These are phyloP conservation scores for Nemopilema nomurai DNA, from an alignment of 30 jellyfish, hydroid and myxozoan genomes.

Conservation along the genomic window DNA sequence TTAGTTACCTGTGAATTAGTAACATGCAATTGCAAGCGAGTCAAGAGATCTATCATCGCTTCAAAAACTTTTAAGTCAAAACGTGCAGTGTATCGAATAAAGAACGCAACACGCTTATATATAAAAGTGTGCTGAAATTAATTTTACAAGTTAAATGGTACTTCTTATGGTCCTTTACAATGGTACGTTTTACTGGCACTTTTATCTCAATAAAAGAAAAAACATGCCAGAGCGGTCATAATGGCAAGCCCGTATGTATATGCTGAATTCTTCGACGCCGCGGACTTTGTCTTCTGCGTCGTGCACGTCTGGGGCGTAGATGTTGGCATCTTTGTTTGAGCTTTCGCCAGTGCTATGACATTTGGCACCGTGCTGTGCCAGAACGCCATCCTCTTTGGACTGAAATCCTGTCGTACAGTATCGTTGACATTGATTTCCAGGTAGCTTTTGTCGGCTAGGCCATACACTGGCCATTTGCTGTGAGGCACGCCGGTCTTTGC, in stretches of 20 bases:
- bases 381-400: slow-evolving; percentile 45
- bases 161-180: too few species aligned
- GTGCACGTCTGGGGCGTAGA: background rate
- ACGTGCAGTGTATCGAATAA: too few species aligned
- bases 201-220: background rate
- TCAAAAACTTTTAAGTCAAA: too few species aligned
- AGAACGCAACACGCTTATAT: too few species aligned
- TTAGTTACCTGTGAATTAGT: too few species aligned
- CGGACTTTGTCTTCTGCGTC: background rate
- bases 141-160: too few species aligned
- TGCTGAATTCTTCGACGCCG: background rate
- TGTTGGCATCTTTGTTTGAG: background rate
- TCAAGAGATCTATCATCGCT: too few species aligned
- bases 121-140: too few species aligned
- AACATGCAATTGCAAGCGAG: too few species aligned
- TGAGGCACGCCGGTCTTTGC: slow-evolving; percentile 48
- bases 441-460: background rate
- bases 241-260: background rate
- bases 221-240: background rate
- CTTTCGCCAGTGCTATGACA: slow-evolving; percentile 2
- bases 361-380: slow-evolving; percentile 22
- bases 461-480: slow-evolving; percentile 6
- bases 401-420: slow-evolving; percentile 22
- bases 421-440: background rate
- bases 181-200: background rate